Conservation (phyloP, 2,888 invertebrate species). For the Marronus borbonicus region DNA sequence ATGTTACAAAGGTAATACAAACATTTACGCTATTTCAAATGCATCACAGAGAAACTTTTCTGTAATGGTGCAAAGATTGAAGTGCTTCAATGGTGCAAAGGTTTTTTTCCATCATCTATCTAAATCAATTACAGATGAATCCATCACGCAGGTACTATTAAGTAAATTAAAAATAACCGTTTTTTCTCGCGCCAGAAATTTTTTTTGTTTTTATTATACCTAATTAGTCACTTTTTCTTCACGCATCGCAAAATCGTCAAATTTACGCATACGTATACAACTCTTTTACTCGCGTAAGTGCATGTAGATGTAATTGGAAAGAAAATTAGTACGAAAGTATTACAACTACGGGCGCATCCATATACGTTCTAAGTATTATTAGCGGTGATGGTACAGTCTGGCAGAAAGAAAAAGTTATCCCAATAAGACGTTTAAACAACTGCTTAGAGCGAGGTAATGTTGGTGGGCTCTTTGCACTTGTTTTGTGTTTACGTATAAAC, state of each 20-base stretch:
- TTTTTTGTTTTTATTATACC: not conserved
- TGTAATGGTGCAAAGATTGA: no score
- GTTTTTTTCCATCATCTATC: no score
- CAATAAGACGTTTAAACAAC: not conserved
- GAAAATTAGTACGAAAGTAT: slow-evolving; percentile 35
- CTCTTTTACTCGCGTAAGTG: not conserved
- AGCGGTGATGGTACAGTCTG: not conserved
- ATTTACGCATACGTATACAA: no score
- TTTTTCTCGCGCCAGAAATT: not conserved
- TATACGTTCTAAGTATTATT: slow-evolving; percentile 11
- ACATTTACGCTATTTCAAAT: no score
- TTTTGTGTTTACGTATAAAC: no score
- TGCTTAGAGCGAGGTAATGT: not conserved
- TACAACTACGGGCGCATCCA: slow-evolving; percentile 11
- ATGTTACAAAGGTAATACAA: no score
- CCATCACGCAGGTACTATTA: not conserved
- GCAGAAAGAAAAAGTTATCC: slow-evolving; percentile 17
- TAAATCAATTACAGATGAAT: not conserved
- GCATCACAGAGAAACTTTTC: no score
- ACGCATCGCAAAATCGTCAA: not conserved
- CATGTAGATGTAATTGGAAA: slow-evolving; percentile 20
- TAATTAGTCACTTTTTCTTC: not conserved
- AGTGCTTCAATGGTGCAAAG: no score
- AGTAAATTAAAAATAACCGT: not conserved
- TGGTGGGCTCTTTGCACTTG: no score